Evolutionary conservation across 2,113 vertebrate species (phyloP).

Genomic region (Ptychochromis oligacanthus): DNA sequence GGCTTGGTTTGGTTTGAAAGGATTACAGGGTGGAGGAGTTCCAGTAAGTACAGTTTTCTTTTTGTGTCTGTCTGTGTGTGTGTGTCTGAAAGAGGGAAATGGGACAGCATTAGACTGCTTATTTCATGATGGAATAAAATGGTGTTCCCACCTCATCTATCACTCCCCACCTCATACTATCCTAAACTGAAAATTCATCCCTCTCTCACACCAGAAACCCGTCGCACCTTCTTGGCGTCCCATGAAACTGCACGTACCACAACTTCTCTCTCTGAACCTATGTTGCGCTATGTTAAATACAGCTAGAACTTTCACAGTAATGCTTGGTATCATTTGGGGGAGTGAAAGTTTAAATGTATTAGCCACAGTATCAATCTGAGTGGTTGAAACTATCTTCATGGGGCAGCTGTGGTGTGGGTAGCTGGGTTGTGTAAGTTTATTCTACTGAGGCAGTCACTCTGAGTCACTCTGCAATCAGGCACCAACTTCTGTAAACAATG

Average conservation of each 20-base stretch:
- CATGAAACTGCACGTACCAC: not conserved
- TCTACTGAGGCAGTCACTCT: slow-evolving; percentile 11
- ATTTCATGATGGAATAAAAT: slow-evolving; percentile 8
- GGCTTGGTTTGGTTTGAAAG: slow-evolving; percentile 47
- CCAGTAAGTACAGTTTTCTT: slow-evolving; percentile 54
- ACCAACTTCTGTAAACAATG: not conserved
- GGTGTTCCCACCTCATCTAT: slow-evolving; percentile 15
- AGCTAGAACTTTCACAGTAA: not conserved
- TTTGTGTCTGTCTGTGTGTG: slow-evolving; percentile 35
- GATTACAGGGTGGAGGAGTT: slow-evolving; percentile 60
- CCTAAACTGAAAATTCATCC: slow-evolving; percentile 21
- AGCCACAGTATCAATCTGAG: slow-evolving; percentile 8
- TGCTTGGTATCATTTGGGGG: slow-evolving; percentile 10
- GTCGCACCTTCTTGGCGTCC: not conserved
- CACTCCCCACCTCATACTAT: slow-evolving; percentile 25
- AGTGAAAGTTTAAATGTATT: slow-evolving; percentile 25
- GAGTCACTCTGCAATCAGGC: slow-evolving; percentile 7
- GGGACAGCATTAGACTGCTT: not conserved
- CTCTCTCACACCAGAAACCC: slow-evolving; percentile 4
- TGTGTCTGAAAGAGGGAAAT: not conserved
- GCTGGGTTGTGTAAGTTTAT: slow-evolving; percentile 8
- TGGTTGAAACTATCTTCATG: slow-evolving; percentile 4
- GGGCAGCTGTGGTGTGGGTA: slow-evolving; percentile 31
- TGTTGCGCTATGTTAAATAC: not conserved
- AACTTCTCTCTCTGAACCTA: too few relatives aligned